Base-by-base conservation (phyloP, 2,113 vertebrate genomes). In the Pachypanchax playfairii region DNA sequence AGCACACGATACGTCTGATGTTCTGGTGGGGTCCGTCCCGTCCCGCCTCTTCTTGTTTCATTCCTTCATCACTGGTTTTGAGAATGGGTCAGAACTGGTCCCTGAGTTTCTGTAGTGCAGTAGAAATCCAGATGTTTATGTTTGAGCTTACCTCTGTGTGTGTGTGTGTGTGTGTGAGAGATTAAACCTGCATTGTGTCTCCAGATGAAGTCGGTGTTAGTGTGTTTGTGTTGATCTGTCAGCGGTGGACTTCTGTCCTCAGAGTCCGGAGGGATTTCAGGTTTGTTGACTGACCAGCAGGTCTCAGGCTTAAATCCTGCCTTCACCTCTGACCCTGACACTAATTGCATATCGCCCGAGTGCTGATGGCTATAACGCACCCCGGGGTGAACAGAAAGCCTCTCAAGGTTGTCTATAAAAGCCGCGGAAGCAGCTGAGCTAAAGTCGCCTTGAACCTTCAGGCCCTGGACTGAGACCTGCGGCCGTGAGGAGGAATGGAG, bases 221-320 rank as follows among this genome's bases (percentile, higher is more conserved):
- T 39, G 21, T 71, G 79, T 81, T 64, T 63, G 38, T 73, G 70
- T 71, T 66, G 81, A 93, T 92, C 92, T 79, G 91, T 98, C 83
- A 93, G 92, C 91, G 92, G 94, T 56, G 88, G 92, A 87, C 54
- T 97, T 91, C 94, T 92, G 38, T 95, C 95, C 87, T 61, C 90
- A 90, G 58, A 93, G 94, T 91, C 86, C 92, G 61, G 91, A 93
- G 80, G 63, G 73, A 90, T 95, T 82, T 69, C 91, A 93, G 66
- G 60, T 96, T 90, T 77, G 85, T 86, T 83, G 81, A 83, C 82
- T 81, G 83, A 88, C 81, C 80, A 77, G 65, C 64, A 64, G 75
- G 69, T 81, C 76, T 70, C 67, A 69, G 66, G 58, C 75, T 75
- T 86, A 85, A 85, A 75, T 80, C 81, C 79, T 33, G 52, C 60